Evolutionary conservation across 2,797 vertebrate species (phyloP).

Genomic region (Yasuhikotakia modesta): DNA sequence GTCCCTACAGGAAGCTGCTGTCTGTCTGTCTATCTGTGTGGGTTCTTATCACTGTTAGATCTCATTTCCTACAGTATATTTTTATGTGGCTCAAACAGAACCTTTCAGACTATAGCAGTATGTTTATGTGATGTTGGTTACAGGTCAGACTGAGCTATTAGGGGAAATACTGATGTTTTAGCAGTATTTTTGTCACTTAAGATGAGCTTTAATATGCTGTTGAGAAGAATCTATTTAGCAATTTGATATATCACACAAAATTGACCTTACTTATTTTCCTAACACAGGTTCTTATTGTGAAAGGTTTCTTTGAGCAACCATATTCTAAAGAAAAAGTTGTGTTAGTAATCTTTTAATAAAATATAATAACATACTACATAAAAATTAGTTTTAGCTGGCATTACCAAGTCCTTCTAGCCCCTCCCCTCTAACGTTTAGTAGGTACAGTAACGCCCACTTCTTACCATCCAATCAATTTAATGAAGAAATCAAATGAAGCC

Average conservation of each 20-base stretch:
- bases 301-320: no score
- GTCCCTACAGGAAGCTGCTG: conserved; percentile 33
- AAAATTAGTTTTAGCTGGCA: neutral
- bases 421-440: neutral
- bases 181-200: neutral
- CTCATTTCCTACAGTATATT: conserved; percentile 2
- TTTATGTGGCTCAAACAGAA: conserved; percentile 6
- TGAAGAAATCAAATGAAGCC: neutral
- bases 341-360: no score
- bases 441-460: neutral
- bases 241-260: no score
- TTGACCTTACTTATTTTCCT: no score
- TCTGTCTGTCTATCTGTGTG: conserved; percentile 4
- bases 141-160: neutral
- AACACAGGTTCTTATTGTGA: no score
- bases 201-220: neutral
- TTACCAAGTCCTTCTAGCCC: no score
- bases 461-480: neutral
- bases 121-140: neutral
- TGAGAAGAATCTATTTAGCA: neutral
- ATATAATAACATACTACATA: no score
- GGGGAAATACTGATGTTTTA: neutral
- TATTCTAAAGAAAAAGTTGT: no score
- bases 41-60: conserved; percentile 1
- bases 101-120: neutral